Evolutionary conservation across 2,888 invertebrate species (phyloP), one percentile per base, ranked within the genome.

Genomic region (Chymomyza procnemis): DNA sequence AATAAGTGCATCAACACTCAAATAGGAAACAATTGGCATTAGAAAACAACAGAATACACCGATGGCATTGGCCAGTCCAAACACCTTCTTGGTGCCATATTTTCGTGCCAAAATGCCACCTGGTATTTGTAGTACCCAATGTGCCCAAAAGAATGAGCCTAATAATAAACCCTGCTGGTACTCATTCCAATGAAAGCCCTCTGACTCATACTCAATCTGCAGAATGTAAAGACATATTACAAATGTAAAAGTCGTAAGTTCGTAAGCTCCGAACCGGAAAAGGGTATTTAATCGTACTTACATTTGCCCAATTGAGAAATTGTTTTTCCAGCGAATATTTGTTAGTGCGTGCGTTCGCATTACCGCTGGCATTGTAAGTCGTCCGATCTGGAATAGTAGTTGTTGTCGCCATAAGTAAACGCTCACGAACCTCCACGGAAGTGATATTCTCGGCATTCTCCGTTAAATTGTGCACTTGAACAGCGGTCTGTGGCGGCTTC

Each of bases 61-160:
- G 1, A 92, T 80, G 9, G 94, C 92, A 87, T 95, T 93, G 1
- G 94, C 93, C 34, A 93, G 86, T 0, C 95, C 96, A 83, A 94
- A 95, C 14, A 96, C 91, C 48, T 93, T 85, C 88, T 95, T 95
- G 0, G 95, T 95, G 1, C 96, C 95, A 82, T 94, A 94, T 74
- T 92, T 93, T 66, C 93, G 92, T 0, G 95, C 94, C 60, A 95
- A 82, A 65, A 94, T 90, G 30, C 95, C 95, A 30, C 95, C 95
- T 0, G 95, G 95, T 41, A 95, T 90, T 90, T 95, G 95, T 0
- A 93, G 93, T 0, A 93, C 57, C 93, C 95, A 94, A 83, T 95
- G 95, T 1, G 95, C 90, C 93, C 94, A 95, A 88, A 94, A 96
- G 86, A 94, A 96, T 0, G 94, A 93, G 0, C 94, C 94, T 64